Base-by-base conservation (phyloP, 2,888 invertebrate species). In the Ochropleura plecta region DNA sequence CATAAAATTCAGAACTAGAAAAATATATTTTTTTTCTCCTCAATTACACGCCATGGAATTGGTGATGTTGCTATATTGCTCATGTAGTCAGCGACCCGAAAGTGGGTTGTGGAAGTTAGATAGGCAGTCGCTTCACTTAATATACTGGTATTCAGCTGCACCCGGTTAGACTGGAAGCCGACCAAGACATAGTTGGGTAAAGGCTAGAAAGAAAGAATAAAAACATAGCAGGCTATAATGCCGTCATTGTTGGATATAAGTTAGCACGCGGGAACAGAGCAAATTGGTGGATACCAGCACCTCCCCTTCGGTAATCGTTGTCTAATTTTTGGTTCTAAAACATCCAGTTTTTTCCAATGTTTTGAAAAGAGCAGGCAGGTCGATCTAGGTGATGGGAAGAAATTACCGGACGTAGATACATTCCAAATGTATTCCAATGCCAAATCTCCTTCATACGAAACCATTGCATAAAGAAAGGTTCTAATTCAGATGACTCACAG, bases 381-480 rank as follows among this genome's bases (percentile, higher is more conserved):
- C 2, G 14, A 60, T 53, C 2, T 59, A 16, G 12, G 5, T 44
- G 10, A n/a, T 67, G 46, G 49, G 40, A 63, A 63, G 16, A 0
- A 1, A 66, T 46, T 20, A 64, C 49, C 70, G 64, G 51, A 80
- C 16, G 40, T 49, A 42, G 1, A 4, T 3, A 65, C 57, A 70
- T 75, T 70, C 48, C 59, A 1, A 14, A 5, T n/a, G n/a, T n/a
- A n/a, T n/a, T n/a, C n/a, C n/a, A n/a, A n/a, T n/a, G n/a, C 55
- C 20, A 51, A 59, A 70, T 69, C 62, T 55, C 68, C 64, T 60
- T n/a, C 57, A 60, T 60, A 55, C 55, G 40, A 30, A 63, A 76
- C 59, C 6, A 49, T 84, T 82, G 20, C 59, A 62, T 75, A 70
- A 70, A 49, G 7, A 76, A 77, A 42, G 63, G 71, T 84, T 84